These are phyloP conservation scores for Crenichthys baileyi DNA, from an alignment of 2,797 vertebrate genomes.

Conservation along the genomic window DNA sequence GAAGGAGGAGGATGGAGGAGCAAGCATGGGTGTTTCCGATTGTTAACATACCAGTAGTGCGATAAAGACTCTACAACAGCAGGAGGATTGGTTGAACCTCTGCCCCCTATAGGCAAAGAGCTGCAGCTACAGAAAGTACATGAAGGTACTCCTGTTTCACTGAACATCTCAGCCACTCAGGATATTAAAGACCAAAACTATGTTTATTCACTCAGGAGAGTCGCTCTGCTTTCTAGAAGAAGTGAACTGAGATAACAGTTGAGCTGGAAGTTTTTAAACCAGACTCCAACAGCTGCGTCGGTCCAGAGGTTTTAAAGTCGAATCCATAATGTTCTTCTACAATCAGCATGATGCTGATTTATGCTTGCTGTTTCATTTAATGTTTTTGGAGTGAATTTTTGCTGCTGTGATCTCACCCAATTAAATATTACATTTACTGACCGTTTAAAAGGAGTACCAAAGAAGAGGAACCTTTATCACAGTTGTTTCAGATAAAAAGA, in stretches of 20 bases:
- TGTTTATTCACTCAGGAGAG: neutral
- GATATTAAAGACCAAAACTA: neutral
- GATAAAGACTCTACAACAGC: slow-evolving; percentile 11
- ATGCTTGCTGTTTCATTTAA: no score
- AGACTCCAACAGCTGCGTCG: neutral
- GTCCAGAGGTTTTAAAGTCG: neutral
- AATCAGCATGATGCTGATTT: no score
- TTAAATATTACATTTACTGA: no score
- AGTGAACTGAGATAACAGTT: neutral
- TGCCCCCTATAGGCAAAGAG: neutral
- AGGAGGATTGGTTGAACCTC: neutral
- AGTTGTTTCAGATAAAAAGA: no score
- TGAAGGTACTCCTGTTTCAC: neutral
- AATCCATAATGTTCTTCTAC: neutral
- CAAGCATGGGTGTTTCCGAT: slow-evolving; percentile 59
- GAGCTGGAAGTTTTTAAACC: neutral
- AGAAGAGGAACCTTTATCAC: no score
- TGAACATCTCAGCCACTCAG: no score
- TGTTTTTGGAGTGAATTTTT: no score
- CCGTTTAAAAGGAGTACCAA: no score
- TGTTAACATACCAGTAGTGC: slow-evolving; percentile 14
- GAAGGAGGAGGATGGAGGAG: slow-evolving; percentile 30
- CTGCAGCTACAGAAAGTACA: neutral
- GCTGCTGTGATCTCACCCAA: no score
- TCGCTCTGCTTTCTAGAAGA: neutral